Evolutionary conservation across 2,113 vertebrate species (phyloP).

Genomic region (Scartelaos histophorus): DNA sequence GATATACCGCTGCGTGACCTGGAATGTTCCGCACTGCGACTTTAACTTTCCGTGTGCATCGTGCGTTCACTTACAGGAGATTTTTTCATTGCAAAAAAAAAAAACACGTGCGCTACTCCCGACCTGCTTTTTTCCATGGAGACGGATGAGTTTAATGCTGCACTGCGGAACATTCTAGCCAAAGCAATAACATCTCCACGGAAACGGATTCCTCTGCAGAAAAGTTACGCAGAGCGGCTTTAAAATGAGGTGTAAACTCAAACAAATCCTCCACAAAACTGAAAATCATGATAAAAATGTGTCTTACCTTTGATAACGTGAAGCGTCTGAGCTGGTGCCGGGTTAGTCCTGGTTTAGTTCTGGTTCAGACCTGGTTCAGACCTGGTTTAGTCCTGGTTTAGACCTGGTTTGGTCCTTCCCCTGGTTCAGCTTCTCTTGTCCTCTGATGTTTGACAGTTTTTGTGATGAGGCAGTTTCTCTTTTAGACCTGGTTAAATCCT

Average conservation of each 20-base stretch:
- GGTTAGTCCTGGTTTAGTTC: background rate
- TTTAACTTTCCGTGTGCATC: too few relatives aligned
- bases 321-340: background rate
- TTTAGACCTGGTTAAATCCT: background rate
- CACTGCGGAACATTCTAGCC: too few relatives aligned
- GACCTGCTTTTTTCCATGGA: too few relatives aligned
- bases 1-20: too few relatives aligned
- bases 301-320: background rate
- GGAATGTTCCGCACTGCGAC: too few relatives aligned
- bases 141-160: too few relatives aligned
- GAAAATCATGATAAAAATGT: background rate
- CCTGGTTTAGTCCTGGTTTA: background rate
- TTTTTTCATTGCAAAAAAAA: too few relatives aligned
- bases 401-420: background rate
- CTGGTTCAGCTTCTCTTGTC: too few relatives aligned
- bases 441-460: background rate
- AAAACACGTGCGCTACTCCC: too few relatives aligned
- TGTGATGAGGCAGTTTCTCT: background rate
- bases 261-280: background rate
- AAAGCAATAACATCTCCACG: too few relatives aligned
- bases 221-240: background rate
- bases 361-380: background rate
- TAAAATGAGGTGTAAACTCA: background rate
- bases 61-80: too few relatives aligned
- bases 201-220: too few relatives aligned